Base-by-base conservation (phyloP, 2,888 invertebrate species). In the Thyatira batis region DNA sequence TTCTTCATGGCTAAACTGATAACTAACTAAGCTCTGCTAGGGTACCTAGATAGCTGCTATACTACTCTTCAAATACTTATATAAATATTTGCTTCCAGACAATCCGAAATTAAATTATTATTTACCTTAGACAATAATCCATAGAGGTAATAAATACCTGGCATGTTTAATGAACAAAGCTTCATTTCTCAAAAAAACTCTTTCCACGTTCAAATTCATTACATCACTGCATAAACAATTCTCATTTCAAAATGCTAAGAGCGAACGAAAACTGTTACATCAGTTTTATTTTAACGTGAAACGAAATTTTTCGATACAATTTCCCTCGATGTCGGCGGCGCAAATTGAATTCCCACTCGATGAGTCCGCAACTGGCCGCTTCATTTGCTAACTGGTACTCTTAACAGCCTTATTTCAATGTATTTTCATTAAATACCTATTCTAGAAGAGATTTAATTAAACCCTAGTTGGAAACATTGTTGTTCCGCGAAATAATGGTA, bases 331-430 rank as follows among this genome's bases (percentile, higher is more conserved):
- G 61, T 61, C 63, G 65, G 55, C 66, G 63, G 64, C 60, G 75
- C 70, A 75, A 77, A 80, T 78, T 76, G 74, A 77, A 76, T 74
- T 71, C 65, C 51, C 60, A 59, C 50, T 50, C 67, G 63, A 68
- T 67, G 69, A 67, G 70, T 64, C 58, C 61, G 67, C 64, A 61
- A 51, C 48, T 61, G 52, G 55, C 54, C 73, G 73, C 65, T 80
- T 80, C 78, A 80, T 82, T 84, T 76, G 67, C 57, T 76, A 82
- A 79, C 74, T 76, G 71, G 78, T 72, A 61, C 75, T 70, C 53
- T 61, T 61, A 70, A 67, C 55, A 44, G 57, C 48, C 55, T 55
- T 58, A 68, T 63, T 69, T 64, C 46, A 71, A 67, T 66, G 49
- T 58, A 59, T 63, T 67, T 62, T 58, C 54, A 20, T 56, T 52